These are phyloP conservation scores for Macrotrachela quadricornifera DNA, from an alignment of 1,140 invertebrate species.

Conservation along the genomic window DNA sequence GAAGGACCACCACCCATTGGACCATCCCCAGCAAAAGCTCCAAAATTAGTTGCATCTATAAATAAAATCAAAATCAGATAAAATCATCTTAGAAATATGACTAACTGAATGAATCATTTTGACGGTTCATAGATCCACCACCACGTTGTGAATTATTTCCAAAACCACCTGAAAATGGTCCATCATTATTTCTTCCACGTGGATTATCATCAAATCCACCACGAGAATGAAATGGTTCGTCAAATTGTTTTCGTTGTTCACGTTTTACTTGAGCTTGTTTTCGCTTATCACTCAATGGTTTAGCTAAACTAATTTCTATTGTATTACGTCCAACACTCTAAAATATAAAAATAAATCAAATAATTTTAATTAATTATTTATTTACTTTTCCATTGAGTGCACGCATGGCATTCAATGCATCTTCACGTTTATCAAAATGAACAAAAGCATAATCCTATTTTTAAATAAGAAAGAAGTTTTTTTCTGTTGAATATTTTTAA, in stretches of 20 bases:
- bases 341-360: too few relatives aligned
- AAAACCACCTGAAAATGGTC: not conserved
- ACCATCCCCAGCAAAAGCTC: too few relatives aligned
- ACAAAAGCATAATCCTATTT: constrained; percentile 97
- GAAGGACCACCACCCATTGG: too few relatives aligned
- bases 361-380: too few relatives aligned
- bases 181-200: not conserved
- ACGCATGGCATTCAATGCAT: constrained; percentile 83
- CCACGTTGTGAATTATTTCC: not conserved
- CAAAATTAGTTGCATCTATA: too few relatives aligned
- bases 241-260: not conserved
- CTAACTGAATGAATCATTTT: not conserved
- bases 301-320: not conserved
- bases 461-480: too few relatives aligned
- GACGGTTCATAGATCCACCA: not conserved
- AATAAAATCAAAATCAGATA: too few relatives aligned
- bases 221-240: too few relatives aligned
- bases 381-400: constrained; percentile 42
- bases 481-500: too few relatives aligned
- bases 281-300: not conserved
- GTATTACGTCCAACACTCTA: too few relatives aligned
- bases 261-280: not conserved
- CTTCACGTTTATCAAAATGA: constrained; percentile 89
- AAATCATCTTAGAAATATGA: not conserved
- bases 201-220: not conserved